These are phyloP conservation scores for Ia io DNA, from an alignment of 2,113 vertebrate species.

Conservation along the genomic window DNA sequence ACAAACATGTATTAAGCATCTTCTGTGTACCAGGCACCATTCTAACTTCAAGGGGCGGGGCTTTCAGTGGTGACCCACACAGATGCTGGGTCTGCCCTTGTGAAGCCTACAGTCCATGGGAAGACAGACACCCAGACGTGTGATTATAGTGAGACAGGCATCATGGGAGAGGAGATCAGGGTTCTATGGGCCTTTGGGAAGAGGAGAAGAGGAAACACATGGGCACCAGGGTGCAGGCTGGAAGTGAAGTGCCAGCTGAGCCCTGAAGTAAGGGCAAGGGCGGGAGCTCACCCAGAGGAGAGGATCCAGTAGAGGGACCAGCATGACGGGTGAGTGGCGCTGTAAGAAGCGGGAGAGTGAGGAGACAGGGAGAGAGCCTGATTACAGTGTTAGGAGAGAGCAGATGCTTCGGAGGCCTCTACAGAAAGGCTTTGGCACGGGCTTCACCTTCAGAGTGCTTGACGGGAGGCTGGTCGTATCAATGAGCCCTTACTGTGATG, in stretches of 20 bases:
- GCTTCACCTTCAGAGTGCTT: not conserved
- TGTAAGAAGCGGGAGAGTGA: not conserved
- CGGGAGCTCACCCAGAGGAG: not conserved
- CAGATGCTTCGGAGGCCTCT: fast-evolving
- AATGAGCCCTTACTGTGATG: fast-evolving
- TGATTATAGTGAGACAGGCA: not conserved
- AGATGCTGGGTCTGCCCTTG: not conserved
- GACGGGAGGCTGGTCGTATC: not conserved
- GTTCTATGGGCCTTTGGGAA: not conserved
- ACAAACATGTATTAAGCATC: not conserved
- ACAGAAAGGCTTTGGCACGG: fast-evolving
- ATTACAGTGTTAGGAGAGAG: not conserved
- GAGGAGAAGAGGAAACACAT: not conserved
- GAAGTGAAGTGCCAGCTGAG: not conserved
- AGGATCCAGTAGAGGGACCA: not conserved
- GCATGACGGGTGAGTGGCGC: not conserved
- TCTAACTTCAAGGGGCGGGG: not conserved
- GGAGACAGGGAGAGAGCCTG: not conserved
- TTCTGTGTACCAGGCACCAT: not conserved
- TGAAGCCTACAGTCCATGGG: not conserved
- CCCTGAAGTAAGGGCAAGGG: fast-evolving
- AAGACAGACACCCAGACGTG: not conserved
- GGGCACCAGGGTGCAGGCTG: too few species aligned
- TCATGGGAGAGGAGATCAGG: not conserved
- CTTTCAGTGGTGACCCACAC: not conserved